Conservation (phyloP, 2,888 invertebrate genomes). For the Chesias legatella region DNA sequence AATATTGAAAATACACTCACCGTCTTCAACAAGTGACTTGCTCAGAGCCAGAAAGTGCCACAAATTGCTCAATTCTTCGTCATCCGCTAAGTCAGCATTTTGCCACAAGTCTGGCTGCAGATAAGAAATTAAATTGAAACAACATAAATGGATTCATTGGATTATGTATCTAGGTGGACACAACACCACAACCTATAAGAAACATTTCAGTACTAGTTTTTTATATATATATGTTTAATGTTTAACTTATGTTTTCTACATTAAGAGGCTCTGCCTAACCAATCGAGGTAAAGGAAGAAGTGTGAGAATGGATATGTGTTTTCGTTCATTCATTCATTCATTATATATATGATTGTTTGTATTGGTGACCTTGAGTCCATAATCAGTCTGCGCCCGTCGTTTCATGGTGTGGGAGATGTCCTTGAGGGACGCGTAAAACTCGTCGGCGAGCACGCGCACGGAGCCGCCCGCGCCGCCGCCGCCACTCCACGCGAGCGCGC, state of each 20-base stretch:
- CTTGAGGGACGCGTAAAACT: constrained; percentile 74
- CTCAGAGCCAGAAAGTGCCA: constrained; percentile 92
- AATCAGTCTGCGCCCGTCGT: constrained; percentile 84
- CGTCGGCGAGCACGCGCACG: constrained; percentile 66
- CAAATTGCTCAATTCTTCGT: constrained; percentile 86
- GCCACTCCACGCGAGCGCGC: constrained; percentile 85
- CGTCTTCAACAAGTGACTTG: constrained; percentile 85
- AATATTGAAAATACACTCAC: constrained; percentile 48
- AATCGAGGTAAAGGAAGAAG: no score
- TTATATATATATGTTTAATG: no score
- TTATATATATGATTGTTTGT: no score
- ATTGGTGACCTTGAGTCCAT: constrained; percentile 86
- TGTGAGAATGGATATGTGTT: no score
- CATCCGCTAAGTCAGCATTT: constrained; percentile 89
- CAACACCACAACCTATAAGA: no score
- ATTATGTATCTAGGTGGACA: no score
- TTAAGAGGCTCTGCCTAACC: no score
- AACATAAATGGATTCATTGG: no score
- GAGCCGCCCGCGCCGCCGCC: constrained; percentile 79
- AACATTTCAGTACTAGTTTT: no score
- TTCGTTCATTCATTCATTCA: no score
- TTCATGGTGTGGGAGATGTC: constrained; percentile 89
- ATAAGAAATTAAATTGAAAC: background rate
- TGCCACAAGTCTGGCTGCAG: constrained; percentile 85
- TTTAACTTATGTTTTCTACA: no score